Conservation (phyloP, 2,113 vertebrate genomes). For the Leptocoma aspasia region DNA sequence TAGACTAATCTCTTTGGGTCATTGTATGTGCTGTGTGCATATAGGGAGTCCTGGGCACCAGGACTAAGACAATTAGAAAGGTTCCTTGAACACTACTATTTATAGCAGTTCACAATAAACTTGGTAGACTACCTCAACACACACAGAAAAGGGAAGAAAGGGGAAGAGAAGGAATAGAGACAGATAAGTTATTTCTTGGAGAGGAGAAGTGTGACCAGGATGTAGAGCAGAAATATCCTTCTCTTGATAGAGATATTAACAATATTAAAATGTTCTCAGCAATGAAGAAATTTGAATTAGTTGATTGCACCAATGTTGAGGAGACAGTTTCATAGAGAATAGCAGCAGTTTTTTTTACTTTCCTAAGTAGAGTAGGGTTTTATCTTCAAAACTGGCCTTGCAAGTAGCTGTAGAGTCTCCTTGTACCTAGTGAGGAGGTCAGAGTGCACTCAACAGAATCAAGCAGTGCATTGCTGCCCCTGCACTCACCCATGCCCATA, state of each 20-base stretch:
- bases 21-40: not conserved
- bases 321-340: not conserved
- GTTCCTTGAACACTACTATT: not conserved
- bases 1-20: not conserved
- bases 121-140: not conserved
- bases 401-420: not conserved
- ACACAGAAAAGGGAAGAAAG: not conserved
- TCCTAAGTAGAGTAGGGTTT: not conserved
- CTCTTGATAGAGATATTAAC: not conserved
- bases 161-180: not conserved
- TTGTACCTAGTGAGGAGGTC: not conserved
- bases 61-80: not conserved
- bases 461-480: not conserved
- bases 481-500: not conserved
- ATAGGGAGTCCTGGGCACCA: not conserved
- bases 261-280: not conserved
- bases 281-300: not conserved
- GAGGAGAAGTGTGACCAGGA: not conserved
- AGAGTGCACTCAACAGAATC: not conserved
- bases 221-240: not conserved
- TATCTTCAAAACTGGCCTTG: not conserved
- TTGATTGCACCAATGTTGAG: not conserved
- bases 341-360: not conserved
- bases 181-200: not conserved
- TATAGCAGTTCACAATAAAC: not conserved